Conservation (phyloP, 2,888 invertebrate genomes). For the Cyclophora albipunctata region DNA sequence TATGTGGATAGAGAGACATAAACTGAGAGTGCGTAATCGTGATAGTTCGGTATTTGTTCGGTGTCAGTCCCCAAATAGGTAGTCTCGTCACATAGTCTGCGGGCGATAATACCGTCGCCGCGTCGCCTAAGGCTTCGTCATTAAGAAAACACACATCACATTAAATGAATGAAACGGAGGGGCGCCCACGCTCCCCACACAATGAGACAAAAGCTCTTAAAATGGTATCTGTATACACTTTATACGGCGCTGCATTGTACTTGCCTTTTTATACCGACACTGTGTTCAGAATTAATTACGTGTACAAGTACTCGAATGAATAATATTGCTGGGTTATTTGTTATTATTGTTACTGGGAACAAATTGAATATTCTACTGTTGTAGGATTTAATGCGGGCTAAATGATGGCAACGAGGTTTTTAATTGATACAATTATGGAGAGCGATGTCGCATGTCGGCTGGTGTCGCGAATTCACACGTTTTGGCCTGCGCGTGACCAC, state of each 20-base stretch:
- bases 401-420: slow-evolving; percentile 34
- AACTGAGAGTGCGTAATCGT: neutral
- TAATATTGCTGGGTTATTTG: slow-evolving; percentile 7
- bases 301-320: slow-evolving; percentile 8
- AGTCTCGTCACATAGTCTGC: slow-evolving; percentile 26
- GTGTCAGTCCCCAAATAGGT: slow-evolving; percentile 11
- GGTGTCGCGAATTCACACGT: slow-evolving; percentile 36
- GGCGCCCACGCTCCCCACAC: slow-evolving; percentile 56
- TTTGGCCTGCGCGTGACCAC: slow-evolving; percentile 32
- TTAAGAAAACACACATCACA: slow-evolving; percentile 54
- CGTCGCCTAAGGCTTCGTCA: slow-evolving; percentile 47
- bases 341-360: slow-evolving; percentile 24
- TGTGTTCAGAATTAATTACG: slow-evolving; percentile 18
- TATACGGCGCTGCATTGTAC: slow-evolving; percentile 31
- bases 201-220: slow-evolving; percentile 56
- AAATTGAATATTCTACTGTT: slow-evolving; percentile 41
- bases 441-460: slow-evolving; percentile 20
- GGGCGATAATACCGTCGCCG: slow-evolving; percentile 29
- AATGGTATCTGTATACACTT: slow-evolving; percentile 35
- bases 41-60: neutral
- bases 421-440: slow-evolving; percentile 54
- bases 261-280: slow-evolving; percentile 15
- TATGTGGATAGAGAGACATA: neutral
- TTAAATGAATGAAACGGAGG: slow-evolving; percentile 59
- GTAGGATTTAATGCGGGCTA: slow-evolving; percentile 42